Percentiles rank a stretch among this genome's conserved stretches.
Conservation (phyloP, 2,113 vertebrate genomes). For the Chaetura pelagica region DNA sequence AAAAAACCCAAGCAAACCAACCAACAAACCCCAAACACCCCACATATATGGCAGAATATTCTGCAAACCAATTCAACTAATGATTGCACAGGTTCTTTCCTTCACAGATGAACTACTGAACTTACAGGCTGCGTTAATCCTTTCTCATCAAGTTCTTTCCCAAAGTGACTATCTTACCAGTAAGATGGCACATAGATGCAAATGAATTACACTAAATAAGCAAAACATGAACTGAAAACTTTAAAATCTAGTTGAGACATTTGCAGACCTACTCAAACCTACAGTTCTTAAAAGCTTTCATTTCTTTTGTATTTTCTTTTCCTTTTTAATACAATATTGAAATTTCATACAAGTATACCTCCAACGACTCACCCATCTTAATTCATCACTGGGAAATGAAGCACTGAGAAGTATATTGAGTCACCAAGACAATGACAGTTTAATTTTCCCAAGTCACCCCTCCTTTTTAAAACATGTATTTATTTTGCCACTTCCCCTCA, state of each 20-base stretch:
- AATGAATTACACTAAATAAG: neutral
- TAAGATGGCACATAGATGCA: neutral
- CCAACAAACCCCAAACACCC: neutral
- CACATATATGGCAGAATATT: neutral
- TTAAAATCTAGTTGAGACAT: neutral
- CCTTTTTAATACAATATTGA: neutral
- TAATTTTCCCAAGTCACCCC: constrained; percentile 40
- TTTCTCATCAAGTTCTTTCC: neutral
- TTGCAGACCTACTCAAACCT: neutral
- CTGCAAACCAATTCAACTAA: neutral
- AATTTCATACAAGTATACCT: constrained; percentile 11
- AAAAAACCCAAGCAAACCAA: neutral
- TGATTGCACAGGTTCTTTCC: neutral
- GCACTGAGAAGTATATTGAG: constrained; percentile 3
- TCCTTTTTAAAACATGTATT: neutral
- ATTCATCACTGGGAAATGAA: constrained; percentile 55
- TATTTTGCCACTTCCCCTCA: constrained; percentile 32
- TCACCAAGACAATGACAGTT: constrained; percentile 43
- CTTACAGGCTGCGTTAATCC: neutral
- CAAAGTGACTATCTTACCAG: neutral
- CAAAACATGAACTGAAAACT: neutral
- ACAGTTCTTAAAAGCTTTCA: neutral
- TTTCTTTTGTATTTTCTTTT: neutral
- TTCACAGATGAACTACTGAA: neutral
- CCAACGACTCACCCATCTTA: constrained; percentile 17